Evolutionary conservation across 2,888 invertebrate species (phyloP).

Genomic region (Leptopilina drosophilae): DNA sequence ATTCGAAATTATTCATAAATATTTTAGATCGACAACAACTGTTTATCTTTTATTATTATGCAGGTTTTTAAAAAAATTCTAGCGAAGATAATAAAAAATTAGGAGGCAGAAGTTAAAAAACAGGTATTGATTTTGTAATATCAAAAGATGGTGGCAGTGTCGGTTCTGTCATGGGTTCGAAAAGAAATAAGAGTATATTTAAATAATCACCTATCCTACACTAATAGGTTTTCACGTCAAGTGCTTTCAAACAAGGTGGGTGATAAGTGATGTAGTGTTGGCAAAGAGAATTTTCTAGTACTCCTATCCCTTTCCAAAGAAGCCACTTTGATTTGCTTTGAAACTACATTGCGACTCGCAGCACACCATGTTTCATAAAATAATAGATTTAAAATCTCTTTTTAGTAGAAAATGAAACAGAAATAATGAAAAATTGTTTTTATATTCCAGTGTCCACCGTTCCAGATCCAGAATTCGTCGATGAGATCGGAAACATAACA

Average conservation of each 20-base stretch:
- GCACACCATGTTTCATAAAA: conserved; percentile 51
- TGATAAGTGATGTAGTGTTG: conserved; percentile 66
- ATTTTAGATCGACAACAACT: no score
- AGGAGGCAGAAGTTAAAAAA: no score
- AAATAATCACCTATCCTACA: no score
- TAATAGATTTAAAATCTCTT: conserved; percentile 65
- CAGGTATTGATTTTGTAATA: no score
- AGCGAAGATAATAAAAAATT: no score
- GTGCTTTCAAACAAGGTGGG: conserved; percentile 51
- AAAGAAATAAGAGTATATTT: no score
- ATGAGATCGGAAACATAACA: conserved; percentile 93
- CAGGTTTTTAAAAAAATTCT: no score
- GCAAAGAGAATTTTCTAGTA: conserved; percentile 75
- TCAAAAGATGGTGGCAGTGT: no score
- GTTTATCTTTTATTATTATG: no score
- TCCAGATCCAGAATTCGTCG: conserved; percentile 93
- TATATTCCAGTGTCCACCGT: conserved; percentile 82
- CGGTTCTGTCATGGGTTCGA: no score
- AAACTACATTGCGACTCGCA: conserved; percentile 64
- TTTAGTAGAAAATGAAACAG: conserved; percentile 51
- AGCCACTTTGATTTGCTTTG: conserved; percentile 71
- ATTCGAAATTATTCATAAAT: not conserved
- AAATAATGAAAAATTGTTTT: not conserved
- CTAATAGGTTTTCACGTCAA: conserved; percentile 39
- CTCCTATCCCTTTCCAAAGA: conserved; percentile 65